phyloP scores from a whole-genome alignment of 2,888 invertebrate species.

The Coelogynopora nodosa region DNA sequence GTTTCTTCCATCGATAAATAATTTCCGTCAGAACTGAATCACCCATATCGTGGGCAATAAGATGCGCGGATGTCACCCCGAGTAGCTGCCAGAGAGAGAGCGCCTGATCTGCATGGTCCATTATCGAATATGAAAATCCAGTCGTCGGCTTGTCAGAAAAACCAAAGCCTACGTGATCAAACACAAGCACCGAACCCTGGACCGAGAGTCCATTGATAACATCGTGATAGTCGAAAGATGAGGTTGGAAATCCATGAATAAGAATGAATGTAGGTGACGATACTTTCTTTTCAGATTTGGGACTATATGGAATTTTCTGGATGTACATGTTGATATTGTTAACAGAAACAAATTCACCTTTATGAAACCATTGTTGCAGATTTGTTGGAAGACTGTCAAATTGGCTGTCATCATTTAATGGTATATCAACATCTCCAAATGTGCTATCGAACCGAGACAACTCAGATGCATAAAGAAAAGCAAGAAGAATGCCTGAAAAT shows the following conservation, averaged over 20 bases:
- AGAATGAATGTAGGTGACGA: background rate
- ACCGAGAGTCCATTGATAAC: background rate
- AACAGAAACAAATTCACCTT: background rate
- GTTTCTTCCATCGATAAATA: background rate
- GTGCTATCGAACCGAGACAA: background rate
- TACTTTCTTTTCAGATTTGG: background rate
- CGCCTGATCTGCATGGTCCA: slow-evolving; percentile 37
- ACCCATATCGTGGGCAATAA: slow-evolving; percentile 37
- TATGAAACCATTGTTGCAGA: background rate
- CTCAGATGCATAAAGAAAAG: background rate
- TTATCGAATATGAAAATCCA: slow-evolving; percentile 5
- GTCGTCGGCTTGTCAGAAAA: slow-evolving; percentile 29
- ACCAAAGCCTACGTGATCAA: slow-evolving; percentile 37
- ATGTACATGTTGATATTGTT: background rate
- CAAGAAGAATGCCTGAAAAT: background rate
- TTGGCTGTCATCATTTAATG: background rate
- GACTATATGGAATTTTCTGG: background rate
- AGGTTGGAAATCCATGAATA: slow-evolving; percentile 39
- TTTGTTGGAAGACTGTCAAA: background rate
- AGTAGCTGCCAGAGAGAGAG: slow-evolving; percentile 2
- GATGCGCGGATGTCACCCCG: background rate
- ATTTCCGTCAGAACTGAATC: slow-evolving; percentile 38
- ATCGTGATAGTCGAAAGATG: slow-evolving; percentile 29
- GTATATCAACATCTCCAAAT: background rate
- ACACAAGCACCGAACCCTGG: slow-evolving; percentile 7